A percentile compares a stretch with the other conserved stretches of the same genome.
Evolutionary conservation across 2,113 vertebrate species (phyloP).

Genomic region (Muscicapa adusta): DNA sequence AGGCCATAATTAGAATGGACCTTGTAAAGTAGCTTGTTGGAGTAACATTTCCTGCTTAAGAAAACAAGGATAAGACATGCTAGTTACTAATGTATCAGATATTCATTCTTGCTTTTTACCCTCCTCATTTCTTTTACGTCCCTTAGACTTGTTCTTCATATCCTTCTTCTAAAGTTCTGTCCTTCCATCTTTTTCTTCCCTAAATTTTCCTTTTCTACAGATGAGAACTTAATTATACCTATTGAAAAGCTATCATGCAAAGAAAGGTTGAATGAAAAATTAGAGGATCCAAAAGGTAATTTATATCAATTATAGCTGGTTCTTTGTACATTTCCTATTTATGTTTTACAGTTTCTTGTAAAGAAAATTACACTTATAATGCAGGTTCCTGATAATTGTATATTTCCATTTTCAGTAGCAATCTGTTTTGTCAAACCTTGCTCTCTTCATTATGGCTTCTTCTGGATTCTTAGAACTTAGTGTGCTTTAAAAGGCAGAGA

Average conservation of each 20-base stretch:
- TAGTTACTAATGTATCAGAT: neutral
- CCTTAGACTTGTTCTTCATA: neutral
- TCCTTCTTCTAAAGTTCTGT: conserved; percentile 13
- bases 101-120: neutral
- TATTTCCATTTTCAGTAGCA: neutral
- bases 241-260: conserved; percentile 79
- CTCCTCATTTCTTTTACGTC: neutral
- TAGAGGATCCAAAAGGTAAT: conserved; percentile 85
- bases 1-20: neutral
- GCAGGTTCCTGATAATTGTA: neutral
- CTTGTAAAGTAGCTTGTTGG: neutral
- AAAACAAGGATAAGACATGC: neutral
- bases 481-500: neutral
- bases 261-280: conserved; percentile 81
- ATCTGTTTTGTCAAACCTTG: neutral
- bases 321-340: neutral
- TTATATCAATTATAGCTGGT: neutral
- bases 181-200: conserved; percentile 43
- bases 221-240: conserved; percentile 80
- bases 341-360: neutral
- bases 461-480: neutral
- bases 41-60: neutral
- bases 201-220: conserved; percentile 65
- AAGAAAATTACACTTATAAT: neutral
- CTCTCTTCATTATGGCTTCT: neutral